A percentile compares a stretch with the other conserved stretches of the same genome.
Conservation (phyloP, 2,888 invertebrate genomes). For the Synanthedon myopaeformis region DNA sequence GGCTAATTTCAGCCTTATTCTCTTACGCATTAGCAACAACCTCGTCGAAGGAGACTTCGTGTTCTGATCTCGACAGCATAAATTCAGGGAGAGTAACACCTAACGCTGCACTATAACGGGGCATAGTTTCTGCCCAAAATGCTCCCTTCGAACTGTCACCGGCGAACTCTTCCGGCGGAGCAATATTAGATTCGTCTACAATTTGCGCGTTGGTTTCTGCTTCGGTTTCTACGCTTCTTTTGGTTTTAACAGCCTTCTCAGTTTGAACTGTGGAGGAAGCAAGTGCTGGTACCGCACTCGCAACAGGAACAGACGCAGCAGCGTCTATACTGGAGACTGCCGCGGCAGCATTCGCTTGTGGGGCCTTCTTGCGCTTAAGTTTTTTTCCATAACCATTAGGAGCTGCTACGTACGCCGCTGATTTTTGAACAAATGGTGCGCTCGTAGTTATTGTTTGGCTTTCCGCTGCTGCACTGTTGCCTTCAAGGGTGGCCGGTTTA, state of each 20-base stretch:
- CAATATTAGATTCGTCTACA: constrained; percentile 46
- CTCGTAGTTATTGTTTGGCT: constrained; percentile 51
- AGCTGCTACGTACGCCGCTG: constrained; percentile 51
- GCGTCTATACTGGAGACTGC: constrained; percentile 26
- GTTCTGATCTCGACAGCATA: constrained; percentile 76
- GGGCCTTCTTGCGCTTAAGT: constrained; percentile 51
- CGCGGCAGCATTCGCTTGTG: constrained; percentile 22
- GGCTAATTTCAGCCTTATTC: constrained; percentile 35
- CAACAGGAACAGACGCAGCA: constrained; percentile 31
- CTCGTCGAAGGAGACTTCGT: constrained; percentile 76
- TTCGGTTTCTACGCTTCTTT: constrained; percentile 44
- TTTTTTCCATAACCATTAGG: constrained; percentile 42
- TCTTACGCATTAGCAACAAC: constrained; percentile 55
- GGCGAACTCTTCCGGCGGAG: constrained; percentile 63
- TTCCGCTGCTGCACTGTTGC: constrained; percentile 42
- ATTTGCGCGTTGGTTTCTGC: constrained; percentile 37
- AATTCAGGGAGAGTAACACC: constrained; percentile 76
- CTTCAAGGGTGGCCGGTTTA: constrained; percentile 43
- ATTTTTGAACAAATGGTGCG: constrained; percentile 36
- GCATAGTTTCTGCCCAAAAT: constrained; percentile 75
- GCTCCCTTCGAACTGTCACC: constrained; percentile 71
- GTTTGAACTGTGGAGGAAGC: constrained; percentile 10
- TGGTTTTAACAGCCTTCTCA: constrained; percentile 22
- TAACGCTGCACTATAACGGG: constrained; percentile 73
- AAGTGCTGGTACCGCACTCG: constrained; percentile 17